These are phyloP conservation scores for Astreopora myriophthalma DNA, from an alignment of 64 coral and sea anemone genomes.

Conservation along the genomic window DNA sequence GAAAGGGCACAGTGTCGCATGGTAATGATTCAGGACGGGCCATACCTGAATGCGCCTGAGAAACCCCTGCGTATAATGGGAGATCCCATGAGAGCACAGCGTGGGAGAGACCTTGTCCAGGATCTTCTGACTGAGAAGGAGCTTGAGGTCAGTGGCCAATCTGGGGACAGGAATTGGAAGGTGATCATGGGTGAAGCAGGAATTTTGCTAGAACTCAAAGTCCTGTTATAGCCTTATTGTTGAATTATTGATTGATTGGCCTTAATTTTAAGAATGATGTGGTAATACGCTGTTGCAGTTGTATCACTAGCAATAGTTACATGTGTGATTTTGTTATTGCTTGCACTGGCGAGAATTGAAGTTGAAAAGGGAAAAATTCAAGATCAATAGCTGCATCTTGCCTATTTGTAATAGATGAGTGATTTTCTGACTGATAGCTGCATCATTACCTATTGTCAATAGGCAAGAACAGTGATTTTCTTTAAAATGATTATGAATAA, in stretches of 20 bases:
- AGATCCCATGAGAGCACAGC: slow-evolving; percentile 83
- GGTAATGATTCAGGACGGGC: slow-evolving; percentile 99
- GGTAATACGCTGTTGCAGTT: too few species aligned
- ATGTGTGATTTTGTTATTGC: too few species aligned
- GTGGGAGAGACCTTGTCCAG: slow-evolving; percentile 91
- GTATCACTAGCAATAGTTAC: too few species aligned
- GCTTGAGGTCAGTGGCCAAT: slow-evolving; percentile 78
- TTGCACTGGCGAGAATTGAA: too few species aligned
- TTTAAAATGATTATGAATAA: too few species aligned
- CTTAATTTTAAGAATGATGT: too few species aligned
- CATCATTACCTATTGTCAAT: too few species aligned
- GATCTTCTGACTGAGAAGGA: slow-evolving; percentile 98
- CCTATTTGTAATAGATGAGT: too few species aligned
- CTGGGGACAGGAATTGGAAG: slow-evolving; percentile 14
- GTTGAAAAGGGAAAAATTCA: too few species aligned
- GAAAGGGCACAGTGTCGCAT: slow-evolving; percentile 98
- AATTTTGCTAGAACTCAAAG: background rate
- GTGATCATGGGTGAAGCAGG: slow-evolving; percentile 3
- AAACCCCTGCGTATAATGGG: slow-evolving; percentile 97
- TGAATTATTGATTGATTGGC: background rate
- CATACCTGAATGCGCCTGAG: slow-evolving; percentile 90
- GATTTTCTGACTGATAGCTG: too few species aligned
- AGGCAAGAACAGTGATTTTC: too few species aligned
- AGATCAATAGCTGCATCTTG: too few species aligned
- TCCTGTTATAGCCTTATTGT: background rate